These are phyloP conservation scores for Tyrophagus putrescentiae DNA, from an alignment of 1,140 invertebrate genomes.

Conservation along the genomic window DNA sequence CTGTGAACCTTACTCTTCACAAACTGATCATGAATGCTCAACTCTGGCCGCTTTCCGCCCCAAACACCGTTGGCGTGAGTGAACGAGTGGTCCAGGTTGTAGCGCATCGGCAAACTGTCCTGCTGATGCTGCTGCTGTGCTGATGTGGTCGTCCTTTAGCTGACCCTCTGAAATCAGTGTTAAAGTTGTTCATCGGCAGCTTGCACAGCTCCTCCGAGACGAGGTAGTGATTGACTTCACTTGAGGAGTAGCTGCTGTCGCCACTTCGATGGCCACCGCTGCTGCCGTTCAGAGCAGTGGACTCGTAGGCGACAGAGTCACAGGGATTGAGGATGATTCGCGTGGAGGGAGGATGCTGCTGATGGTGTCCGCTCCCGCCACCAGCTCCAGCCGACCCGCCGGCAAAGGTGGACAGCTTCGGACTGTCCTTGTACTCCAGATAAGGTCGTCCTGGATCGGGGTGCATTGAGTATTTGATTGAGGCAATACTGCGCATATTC, in stretches of 20 bases:
- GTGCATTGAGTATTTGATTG: not conserved
- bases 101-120: not conserved
- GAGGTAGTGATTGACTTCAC: not conserved
- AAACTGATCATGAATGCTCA: constrained; percentile 6
- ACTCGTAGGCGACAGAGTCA: not conserved
- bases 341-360: not conserved
- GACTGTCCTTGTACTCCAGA: not conserved
- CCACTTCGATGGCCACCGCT: not conserved
- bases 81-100: not conserved
- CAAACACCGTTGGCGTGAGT: not conserved
- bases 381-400: no score
- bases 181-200: not conserved
- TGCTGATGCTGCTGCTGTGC: no score
- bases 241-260: not conserved
- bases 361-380: no score
- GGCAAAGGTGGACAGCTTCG: not conserved
- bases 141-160: no score
- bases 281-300: not conserved
- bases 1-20: constrained; percentile 5
- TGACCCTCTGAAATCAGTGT: not conserved
- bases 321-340: not conserved
- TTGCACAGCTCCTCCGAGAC: constrained; percentile 3
- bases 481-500: not conserved
- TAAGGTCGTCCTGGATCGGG: not conserved
- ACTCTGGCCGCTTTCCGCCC: not conserved